Percentiles rank a stretch among this genome's conserved stretches.
phyloP scores from a whole-genome alignment of 2,113 vertebrate species.

The Otis tarda region DNA sequence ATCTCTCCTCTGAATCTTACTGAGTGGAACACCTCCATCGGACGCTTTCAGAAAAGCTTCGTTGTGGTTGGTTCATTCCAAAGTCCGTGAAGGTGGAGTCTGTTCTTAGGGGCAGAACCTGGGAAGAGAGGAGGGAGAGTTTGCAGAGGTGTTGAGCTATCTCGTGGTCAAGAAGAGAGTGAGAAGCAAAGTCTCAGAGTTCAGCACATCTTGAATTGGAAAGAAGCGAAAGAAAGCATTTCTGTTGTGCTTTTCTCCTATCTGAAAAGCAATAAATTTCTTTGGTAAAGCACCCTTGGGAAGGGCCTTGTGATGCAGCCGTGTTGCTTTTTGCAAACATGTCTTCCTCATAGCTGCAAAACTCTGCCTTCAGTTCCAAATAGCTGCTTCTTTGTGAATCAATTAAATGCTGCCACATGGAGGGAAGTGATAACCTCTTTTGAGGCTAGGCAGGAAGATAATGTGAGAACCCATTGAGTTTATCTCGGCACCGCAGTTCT shows the following conservation, averaged over 20 bases:
- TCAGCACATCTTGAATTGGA: neutral
- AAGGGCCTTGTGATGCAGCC: neutral
- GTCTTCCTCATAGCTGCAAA: neutral
- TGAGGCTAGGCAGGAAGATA: conserved; percentile 16
- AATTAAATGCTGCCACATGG: conserved; percentile 29
- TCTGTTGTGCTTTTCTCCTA: neutral
- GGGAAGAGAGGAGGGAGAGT: neutral
- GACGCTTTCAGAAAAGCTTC: fast-evolving
- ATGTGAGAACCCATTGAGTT: conserved; percentile 26
- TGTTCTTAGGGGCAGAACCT: neutral
- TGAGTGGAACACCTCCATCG: neutral
- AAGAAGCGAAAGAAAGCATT: neutral
- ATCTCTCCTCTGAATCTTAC: neutral
- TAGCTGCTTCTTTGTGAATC: conserved; percentile 48
- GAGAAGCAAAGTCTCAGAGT: neutral
- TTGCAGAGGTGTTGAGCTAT: neutral
- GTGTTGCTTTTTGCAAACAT: neutral
- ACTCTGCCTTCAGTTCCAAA: neutral
- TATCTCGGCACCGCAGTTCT: conserved; percentile 41
- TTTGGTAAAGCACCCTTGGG: neutral
- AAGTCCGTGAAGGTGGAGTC: neutral
- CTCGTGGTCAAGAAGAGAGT: neutral
- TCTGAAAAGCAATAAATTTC: neutral
- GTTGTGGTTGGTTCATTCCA: neutral
- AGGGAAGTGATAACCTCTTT: conserved; percentile 25